A percentile compares a stretch with the other conserved stretches of the same genome.
These are phyloP conservation scores for Murina feae DNA, from an alignment of 2,113 vertebrate genomes.

Conservation along the genomic window DNA sequence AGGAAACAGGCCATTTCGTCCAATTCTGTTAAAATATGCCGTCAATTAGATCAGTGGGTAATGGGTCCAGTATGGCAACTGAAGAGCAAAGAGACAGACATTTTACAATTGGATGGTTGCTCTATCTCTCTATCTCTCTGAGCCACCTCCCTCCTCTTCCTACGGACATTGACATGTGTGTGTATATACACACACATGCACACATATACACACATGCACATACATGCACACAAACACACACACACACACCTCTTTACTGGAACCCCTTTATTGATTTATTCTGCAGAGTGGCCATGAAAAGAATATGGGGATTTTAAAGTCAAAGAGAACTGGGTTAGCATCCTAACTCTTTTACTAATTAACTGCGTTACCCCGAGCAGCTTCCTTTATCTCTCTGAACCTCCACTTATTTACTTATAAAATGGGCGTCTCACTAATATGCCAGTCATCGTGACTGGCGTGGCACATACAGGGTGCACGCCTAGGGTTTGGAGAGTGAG, in stretches of 20 bases:
- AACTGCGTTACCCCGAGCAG: background rate
- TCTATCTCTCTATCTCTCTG: background rate
- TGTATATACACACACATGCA: too few species aligned
- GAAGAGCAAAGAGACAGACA: background rate
- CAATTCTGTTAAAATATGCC: background rate
- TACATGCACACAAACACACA: too few species aligned
- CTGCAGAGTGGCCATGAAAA: background rate
- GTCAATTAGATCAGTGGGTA: background rate
- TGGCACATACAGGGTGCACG: accelerated
- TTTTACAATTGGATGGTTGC: background rate
- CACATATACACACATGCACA: background rate
- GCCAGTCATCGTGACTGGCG: background rate
- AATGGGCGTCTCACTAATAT: background rate
- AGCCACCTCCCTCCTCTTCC: background rate
- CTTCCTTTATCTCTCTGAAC: background rate
- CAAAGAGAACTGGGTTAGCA: background rate
- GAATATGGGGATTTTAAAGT: background rate
- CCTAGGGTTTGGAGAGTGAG: background rate
- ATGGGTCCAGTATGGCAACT: background rate
- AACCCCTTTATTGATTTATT: background rate
- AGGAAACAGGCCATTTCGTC: background rate
- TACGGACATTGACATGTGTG: background rate
- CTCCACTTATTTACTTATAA: background rate
- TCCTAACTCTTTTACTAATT: background rate
- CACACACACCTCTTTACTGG: background rate